Conservation (phyloP, 2,888 invertebrate species). For the Nymphalis polychloros region DNA sequence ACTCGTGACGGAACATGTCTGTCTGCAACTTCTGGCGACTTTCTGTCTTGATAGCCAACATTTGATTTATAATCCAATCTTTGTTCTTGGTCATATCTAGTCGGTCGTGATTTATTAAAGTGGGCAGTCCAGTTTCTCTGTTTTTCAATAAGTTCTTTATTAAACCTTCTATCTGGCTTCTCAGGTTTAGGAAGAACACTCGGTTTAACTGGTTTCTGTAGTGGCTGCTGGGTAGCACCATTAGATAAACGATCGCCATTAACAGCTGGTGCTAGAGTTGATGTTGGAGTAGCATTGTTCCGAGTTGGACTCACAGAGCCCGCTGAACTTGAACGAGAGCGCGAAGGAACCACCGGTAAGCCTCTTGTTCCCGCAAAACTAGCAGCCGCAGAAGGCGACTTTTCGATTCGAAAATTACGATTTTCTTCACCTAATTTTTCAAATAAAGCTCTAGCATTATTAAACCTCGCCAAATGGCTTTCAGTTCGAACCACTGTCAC, state of each 20-base stretch:
- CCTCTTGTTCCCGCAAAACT: slow-evolving; percentile 81
- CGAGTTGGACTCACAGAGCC: slow-evolving; percentile 83
- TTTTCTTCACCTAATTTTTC: slow-evolving; percentile 92
- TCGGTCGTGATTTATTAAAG: slow-evolving; percentile 89
- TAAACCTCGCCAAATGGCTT: slow-evolving; percentile 94
- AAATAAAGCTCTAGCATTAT: slow-evolving; percentile 94
- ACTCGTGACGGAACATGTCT: slow-evolving; percentile 72
- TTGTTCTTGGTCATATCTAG: slow-evolving; percentile 62
- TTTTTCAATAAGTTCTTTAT: slow-evolving; percentile 93
- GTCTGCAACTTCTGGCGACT: slow-evolving; percentile 66
- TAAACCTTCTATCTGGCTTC: slow-evolving; percentile 91
- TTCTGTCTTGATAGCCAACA: slow-evolving; percentile 64
- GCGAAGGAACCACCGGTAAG: slow-evolving; percentile 77
- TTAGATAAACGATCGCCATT: slow-evolving; percentile 71
- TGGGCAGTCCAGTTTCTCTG: slow-evolving; percentile 96
- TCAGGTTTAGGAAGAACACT: slow-evolving; percentile 87
- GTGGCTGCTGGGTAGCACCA: slow-evolving; percentile 72
- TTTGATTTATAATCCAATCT: slow-evolving; percentile 64
- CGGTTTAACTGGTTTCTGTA: slow-evolving; percentile 77
- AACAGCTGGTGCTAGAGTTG: slow-evolving; percentile 67
- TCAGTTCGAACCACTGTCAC: slow-evolving; percentile 92
- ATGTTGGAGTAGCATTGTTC: slow-evolving; percentile 78
- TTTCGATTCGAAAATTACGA: slow-evolving; percentile 82
- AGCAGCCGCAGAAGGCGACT: slow-evolving; percentile 80
- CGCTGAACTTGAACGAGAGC: slow-evolving; percentile 86